Percentiles rank a stretch among this genome's conserved stretches.
Conservation (phyloP, 2,888 invertebrate species). For the Dasysyrphus tricinctus region DNA sequence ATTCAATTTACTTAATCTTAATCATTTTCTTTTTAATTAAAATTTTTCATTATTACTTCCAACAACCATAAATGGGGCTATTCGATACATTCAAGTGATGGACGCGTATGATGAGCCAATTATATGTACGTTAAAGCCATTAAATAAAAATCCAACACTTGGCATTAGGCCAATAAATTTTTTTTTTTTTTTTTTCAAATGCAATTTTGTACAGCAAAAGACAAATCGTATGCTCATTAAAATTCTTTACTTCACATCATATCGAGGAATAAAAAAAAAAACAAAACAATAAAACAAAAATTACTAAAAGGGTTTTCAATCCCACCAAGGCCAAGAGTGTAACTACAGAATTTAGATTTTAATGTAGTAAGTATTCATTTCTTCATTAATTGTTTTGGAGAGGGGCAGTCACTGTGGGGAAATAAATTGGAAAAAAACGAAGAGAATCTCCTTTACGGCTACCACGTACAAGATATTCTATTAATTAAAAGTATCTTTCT, state of each 20-base stretch:
- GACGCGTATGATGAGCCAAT: background rate
- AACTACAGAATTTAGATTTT: conserved; percentile 40
- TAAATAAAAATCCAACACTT: conserved; percentile 64
- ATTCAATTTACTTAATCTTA: background rate
- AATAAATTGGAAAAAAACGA: conserved; percentile 32
- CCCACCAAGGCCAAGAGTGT: conserved; percentile 59
- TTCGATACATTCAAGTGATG: background rate
- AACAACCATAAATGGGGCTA: background rate
- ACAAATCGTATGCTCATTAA: conserved; percentile 45
- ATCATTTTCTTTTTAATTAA: background rate
- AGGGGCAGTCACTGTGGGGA: background rate
- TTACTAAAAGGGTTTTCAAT: conserved; percentile 2
- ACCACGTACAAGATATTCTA: background rate
- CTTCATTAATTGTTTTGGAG: conserved; percentile 14
- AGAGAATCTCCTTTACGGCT: background rate
- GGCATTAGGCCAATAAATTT: conserved; percentile 70
- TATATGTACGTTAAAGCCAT: background rate
- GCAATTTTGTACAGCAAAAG: conserved; percentile 36
- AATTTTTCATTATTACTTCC: background rate
- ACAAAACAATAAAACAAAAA: background rate
- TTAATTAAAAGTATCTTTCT: conserved; percentile 17
- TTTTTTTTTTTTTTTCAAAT: conserved; percentile 10
- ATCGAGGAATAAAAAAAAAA: background rate
- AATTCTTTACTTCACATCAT: conserved; percentile 28
- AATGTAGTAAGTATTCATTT: conserved; percentile 44